Conservation (phyloP, 1,140 invertebrate genomes). For the Drosophila lacertosa region DNA sequence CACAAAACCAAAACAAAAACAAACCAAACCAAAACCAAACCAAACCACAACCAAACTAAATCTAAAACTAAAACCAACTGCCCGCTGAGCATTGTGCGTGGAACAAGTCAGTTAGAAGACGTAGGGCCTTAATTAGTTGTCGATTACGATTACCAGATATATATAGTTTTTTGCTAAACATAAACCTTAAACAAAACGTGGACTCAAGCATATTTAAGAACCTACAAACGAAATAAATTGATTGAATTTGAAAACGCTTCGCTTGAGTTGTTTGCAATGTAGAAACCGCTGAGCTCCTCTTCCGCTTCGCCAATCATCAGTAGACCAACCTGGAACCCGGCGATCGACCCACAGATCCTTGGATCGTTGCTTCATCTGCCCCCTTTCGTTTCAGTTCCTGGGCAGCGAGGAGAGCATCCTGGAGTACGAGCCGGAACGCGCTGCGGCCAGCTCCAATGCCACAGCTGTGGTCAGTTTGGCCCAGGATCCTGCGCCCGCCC, state of each 20-base stretch:
- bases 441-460: not conserved
- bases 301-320: constrained; percentile 9
- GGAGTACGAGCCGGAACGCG: constrained; percentile 72
- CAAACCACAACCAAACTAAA: no score
- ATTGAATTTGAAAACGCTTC: constrained; percentile 55
- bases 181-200: constrained; percentile 53
- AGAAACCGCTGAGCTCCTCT: constrained; percentile 4
- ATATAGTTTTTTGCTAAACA: constrained; percentile 49
- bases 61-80: constrained; percentile 34
- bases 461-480: not conserved
- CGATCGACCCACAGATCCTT: not conserved
- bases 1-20: constrained; percentile 14
- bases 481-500: not conserved
- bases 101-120: constrained; percentile 6
- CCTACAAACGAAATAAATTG: constrained; percentile 47
- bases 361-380: not conserved
- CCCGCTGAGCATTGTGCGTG: constrained; percentile 17
- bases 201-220: constrained; percentile 69
- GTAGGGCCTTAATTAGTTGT: constrained; percentile 48
- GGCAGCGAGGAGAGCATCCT: constrained; percentile 90
- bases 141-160: constrained; percentile 23
- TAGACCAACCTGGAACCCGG: not conserved
- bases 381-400: constrained; percentile 85
- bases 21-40: no score
- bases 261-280: constrained; percentile 37